phyloP scores from a whole-genome alignment of 2,113 vertebrate genomes.

The Megaceryle torquata region DNA sequence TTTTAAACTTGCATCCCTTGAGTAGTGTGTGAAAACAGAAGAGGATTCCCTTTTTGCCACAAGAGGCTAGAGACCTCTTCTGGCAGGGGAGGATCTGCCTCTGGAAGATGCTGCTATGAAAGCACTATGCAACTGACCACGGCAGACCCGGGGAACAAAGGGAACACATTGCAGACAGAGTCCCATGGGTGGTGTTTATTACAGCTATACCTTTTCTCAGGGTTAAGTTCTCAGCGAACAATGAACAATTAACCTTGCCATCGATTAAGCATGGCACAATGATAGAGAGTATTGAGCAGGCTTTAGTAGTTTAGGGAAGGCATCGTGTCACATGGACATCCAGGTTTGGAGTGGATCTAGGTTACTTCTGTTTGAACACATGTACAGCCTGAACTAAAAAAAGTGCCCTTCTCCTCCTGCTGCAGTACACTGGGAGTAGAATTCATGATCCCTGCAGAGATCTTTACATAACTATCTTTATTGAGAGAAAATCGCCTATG shows the following conservation, averaged over 20 bases:
- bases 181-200: neutral
- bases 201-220: neutral
- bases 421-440: neutral
- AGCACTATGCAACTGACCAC: neutral
- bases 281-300: neutral
- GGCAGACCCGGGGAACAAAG: neutral
- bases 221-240: slow-evolving; percentile 20
- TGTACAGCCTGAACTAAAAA: neutral
- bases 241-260: neutral
- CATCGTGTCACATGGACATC: neutral
- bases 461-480: neutral
- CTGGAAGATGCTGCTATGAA: neutral
- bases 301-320: neutral
- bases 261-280: neutral
- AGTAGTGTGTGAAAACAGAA: neutral
- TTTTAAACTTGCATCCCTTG: neutral
- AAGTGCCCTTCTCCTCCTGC: neutral
- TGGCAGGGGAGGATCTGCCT: neutral
- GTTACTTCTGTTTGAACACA: neutral
- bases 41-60: neutral
- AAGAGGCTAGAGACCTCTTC: neutral
- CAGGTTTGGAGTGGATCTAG: neutral
- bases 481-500: neutral
- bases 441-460: neutral
- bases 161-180: neutral